A percentile compares a stretch with the other conserved stretches of the same genome.
Conservation (phyloP, 2,797 vertebrate species). For the Pseudochaenichthys georgianus region DNA sequence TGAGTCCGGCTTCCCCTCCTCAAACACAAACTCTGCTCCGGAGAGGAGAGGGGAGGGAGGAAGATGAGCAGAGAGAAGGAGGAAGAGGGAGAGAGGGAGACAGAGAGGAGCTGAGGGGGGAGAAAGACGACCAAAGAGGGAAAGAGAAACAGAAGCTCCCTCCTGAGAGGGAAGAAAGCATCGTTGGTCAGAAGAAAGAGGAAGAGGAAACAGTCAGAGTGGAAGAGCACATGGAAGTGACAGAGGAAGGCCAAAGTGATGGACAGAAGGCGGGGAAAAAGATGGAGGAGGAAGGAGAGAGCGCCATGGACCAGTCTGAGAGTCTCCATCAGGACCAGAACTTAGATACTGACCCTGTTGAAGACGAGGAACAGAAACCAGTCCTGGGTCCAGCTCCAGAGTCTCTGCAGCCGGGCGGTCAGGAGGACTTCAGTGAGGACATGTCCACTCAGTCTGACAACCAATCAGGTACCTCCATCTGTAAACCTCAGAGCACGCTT, state of each 20-base stretch:
- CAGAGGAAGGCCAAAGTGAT: conserved; percentile 55
- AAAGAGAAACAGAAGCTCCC: conserved; percentile 14
- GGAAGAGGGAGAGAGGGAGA: conserved; percentile 20
- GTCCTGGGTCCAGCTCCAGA: neutral
- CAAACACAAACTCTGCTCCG: conserved; percentile 63
- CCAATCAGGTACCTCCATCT: conserved; percentile 79
- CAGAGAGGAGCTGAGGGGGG: conserved; percentile 38
- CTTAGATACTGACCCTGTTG: neutral
- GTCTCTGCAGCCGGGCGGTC: conserved; percentile 46
- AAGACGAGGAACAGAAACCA: no score
- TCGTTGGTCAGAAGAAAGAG: neutral
- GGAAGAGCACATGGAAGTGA: conserved; percentile 59
- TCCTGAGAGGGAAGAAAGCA: neutral
- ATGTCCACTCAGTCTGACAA: conserved; percentile 82
- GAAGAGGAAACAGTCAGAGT: conserved; percentile 2
- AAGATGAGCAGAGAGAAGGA: conserved; percentile 33
- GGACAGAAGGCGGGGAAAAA: conserved; percentile 38
- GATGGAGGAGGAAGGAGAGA: conserved; percentile 50
- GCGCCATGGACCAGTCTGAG: conserved; percentile 58
- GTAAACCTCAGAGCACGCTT: neutral
- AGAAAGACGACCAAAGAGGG: conserved; percentile 56
- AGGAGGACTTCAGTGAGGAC: conserved; percentile 83
- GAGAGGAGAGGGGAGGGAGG: conserved; percentile 43
- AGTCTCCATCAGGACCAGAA: conserved; percentile 10
- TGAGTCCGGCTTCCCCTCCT: conserved; percentile 76